Evolutionary conservation across 2,888 invertebrate genomes (phyloP).

Genomic region (Pollenia amentaria): DNA sequence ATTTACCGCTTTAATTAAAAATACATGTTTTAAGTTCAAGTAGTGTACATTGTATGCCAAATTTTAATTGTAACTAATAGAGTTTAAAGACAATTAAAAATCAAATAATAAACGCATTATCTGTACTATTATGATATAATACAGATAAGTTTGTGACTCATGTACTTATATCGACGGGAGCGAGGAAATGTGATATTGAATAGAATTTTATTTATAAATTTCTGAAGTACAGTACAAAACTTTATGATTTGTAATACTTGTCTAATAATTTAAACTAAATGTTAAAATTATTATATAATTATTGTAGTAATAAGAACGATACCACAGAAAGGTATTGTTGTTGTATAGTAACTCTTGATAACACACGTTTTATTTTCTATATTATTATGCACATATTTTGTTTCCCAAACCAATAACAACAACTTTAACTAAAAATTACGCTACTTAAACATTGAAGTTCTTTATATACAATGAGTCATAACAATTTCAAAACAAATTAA

Average conservation of each 20-base stretch:
- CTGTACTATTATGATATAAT: not conserved
- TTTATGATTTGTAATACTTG: constrained; percentile 21
- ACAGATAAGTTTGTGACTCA: constrained; percentile 31
- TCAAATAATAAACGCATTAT: constrained; percentile 28
- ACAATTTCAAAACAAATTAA: constrained; percentile 63
- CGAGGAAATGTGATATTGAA: not conserved
- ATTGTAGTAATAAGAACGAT: not conserved
- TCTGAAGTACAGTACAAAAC: constrained; percentile 11
- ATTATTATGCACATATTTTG: not conserved
- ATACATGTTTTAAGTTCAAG: not conserved
- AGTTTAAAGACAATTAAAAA: constrained; percentile 36
- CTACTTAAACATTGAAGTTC: constrained; percentile 62
- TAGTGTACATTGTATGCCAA: not conserved
- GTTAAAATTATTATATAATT: not conserved
- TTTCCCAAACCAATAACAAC: constrained; percentile 18
- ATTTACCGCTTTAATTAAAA: no score
- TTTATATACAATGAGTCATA: constrained; percentile 64
- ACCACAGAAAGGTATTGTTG: constrained; percentile 51
- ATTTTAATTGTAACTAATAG: constrained; percentile 41
- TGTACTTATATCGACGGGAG: not conserved
- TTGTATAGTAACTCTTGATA: constrained; percentile 30
- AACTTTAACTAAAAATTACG: constrained; percentile 44
- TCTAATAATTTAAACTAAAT: not conserved
- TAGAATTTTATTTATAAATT: constrained; percentile 18
- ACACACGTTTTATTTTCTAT: constrained; percentile 42